Conservation (phyloP, 2,888 invertebrate species). For the Cylindroiulus punctatus region DNA sequence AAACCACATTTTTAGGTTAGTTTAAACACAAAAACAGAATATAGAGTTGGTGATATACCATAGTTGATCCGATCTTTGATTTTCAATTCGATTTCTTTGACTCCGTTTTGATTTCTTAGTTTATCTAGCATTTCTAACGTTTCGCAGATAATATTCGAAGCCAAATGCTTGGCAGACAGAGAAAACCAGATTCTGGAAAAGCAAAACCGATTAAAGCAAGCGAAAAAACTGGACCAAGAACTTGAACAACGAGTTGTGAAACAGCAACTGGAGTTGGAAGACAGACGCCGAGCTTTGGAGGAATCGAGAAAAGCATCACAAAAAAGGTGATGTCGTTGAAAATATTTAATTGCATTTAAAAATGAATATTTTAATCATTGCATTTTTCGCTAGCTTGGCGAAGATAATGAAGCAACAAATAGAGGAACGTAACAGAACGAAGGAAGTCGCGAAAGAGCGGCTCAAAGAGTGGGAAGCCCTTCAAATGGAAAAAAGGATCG, state of each 20-base stretch:
- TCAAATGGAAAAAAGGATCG: background rate
- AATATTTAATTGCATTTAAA: background rate
- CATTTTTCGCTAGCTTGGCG: background rate
- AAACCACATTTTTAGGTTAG: too few relatives aligned
- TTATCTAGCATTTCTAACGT: background rate
- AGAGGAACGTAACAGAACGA: background rate
- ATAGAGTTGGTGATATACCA: too few relatives aligned
- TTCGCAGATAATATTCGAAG: constrained; percentile 46
- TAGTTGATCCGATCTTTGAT: too few relatives aligned
- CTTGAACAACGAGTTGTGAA: background rate
- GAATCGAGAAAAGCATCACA: background rate
- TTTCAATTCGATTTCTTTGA: too few relatives aligned
- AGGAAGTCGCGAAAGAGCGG: background rate
- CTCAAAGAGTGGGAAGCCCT: constrained; percentile 45
- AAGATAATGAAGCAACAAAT: constrained; percentile 48
- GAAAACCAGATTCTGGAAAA: constrained; percentile 51
- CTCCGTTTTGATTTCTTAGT: background rate
- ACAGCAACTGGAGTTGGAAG: constrained; percentile 23
- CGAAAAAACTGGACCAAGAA: constrained; percentile 24
- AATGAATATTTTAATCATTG: background rate
- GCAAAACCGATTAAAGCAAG: background rate
- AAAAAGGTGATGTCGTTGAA: constrained; percentile 11
- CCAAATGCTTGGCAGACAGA: constrained; percentile 37
- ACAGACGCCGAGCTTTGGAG: constrained; percentile 6
- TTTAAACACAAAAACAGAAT: too few relatives aligned